Evolutionary conservation across 2,113 vertebrate genomes (phyloP).

Genomic region (Burhinus bistriatus): DNA sequence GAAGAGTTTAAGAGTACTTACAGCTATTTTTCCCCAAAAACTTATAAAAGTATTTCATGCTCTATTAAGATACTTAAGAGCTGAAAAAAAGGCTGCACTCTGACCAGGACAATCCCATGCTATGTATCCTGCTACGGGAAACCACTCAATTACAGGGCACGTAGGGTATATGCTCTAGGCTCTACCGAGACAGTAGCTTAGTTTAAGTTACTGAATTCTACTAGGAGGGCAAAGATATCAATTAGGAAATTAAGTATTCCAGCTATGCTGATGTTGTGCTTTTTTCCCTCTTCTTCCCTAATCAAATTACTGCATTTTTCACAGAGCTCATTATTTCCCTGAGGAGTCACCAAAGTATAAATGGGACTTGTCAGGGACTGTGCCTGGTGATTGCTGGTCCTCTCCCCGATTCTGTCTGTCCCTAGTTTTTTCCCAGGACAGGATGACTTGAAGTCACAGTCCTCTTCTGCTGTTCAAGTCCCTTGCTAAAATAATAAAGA

Average conservation of each 20-base stretch:
- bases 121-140: background rate
- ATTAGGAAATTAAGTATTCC: background rate
- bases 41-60: background rate
- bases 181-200: background rate
- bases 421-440: background rate
- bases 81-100: background rate
- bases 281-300: background rate
- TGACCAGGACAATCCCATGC: background rate
- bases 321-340: background rate
- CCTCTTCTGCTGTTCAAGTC: background rate
- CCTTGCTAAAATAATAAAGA: background rate
- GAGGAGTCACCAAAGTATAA: background rate
- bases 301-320: background rate
- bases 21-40: background rate
- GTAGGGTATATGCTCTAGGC: too few species aligned
- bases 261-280: accelerated
- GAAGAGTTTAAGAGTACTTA: background rate
- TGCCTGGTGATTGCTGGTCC: background rate
- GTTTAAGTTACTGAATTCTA: background rate
- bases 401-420: background rate
- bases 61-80: background rate
- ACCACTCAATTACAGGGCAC: background rate
- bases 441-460: background rate
- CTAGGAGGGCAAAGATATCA: background rate
- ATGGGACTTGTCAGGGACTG: background rate